These are phyloP conservation scores for Brachylomia viminalis DNA, from an alignment of 2,888 invertebrate species.

Conservation along the genomic window DNA sequence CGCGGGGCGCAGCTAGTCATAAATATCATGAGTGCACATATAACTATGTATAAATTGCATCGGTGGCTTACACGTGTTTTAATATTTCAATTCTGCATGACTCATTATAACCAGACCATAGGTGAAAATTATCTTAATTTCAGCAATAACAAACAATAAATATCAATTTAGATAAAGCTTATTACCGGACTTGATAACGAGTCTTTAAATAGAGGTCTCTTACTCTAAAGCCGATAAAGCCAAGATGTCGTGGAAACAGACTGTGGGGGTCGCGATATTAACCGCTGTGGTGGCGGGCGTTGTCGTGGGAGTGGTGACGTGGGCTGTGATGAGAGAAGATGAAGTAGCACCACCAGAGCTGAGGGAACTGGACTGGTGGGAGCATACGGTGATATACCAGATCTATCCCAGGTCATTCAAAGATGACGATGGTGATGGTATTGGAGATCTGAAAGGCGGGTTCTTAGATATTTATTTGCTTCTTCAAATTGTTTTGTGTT, in stretches of 20 bases:
- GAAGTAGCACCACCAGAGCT: conserved; percentile 85
- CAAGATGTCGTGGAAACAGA: conserved; percentile 36
- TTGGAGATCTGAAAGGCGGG: conserved; percentile 94
- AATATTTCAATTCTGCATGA: not conserved
- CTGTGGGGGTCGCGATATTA: conserved; percentile 35
- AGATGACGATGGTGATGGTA: conserved; percentile 95
- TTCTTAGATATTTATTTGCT: not conserved
- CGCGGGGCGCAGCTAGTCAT: too few relatives aligned
- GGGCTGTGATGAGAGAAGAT: conserved; percentile 72
- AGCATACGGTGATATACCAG: conserved; percentile 94
- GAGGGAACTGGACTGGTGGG: conserved; percentile 80
- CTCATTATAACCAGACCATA: conserved; percentile 18
- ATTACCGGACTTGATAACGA: conserved; percentile 48
- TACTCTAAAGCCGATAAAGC: not conserved
- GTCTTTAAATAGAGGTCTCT: conserved; percentile 48
- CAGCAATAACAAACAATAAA: conserved; percentile 14
- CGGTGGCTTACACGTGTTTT: not conserved
- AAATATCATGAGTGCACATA: not conserved
- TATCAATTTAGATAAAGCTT: conserved; percentile 39
- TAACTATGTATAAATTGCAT: not conserved
- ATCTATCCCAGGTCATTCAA: conserved; percentile 95
- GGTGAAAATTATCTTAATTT: conserved; percentile 23
- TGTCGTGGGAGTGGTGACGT: conserved; percentile 71
- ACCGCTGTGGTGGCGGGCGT: conserved; percentile 67
- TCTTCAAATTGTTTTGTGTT: not conserved